Evolutionary conservation across 1,140 invertebrate species (phyloP).

Genomic region (Camponotus vicinus): DNA sequence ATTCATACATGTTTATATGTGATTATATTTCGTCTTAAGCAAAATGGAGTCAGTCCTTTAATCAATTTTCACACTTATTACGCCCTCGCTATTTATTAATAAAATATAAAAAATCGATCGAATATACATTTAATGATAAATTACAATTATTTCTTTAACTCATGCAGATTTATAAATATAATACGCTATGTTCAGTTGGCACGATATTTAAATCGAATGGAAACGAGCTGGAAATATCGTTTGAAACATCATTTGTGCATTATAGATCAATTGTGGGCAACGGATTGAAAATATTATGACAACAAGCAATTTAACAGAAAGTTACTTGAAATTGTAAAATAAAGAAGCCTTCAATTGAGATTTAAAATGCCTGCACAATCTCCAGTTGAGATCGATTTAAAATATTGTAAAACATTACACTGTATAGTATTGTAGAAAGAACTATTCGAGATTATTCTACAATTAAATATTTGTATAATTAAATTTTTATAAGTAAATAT

Average conservation of each 20-base stretch:
- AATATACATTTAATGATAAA: neutral
- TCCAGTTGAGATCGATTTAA: neutral
- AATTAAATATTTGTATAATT: neutral
- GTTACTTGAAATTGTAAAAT: neutral
- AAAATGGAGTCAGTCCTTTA: neutral
- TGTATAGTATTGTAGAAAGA: neutral
- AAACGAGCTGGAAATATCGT: neutral
- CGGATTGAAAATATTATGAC: conserved; percentile 4
- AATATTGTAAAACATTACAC: neutral
- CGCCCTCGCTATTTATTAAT: neutral
- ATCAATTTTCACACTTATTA: neutral
- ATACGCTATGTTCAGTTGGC: neutral
- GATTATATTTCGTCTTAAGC: neutral
- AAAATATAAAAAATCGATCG: conserved; percentile 9
- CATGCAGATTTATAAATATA: conserved; percentile 2
- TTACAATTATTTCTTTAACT: neutral
- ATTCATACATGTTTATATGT: neutral
- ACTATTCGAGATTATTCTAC: neutral
- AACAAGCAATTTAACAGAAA: neutral
- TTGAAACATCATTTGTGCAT: neutral
- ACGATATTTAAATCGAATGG: neutral
- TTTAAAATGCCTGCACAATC: conserved; percentile 1
- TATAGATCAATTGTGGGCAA: neutral
- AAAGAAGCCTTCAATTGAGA: neutral
- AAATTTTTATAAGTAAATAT: neutral